Percentiles rank a stretch among this genome's conserved stretches.
Conservation (phyloP, 1,140 invertebrate species). For the Drosophila insularis region DNA sequence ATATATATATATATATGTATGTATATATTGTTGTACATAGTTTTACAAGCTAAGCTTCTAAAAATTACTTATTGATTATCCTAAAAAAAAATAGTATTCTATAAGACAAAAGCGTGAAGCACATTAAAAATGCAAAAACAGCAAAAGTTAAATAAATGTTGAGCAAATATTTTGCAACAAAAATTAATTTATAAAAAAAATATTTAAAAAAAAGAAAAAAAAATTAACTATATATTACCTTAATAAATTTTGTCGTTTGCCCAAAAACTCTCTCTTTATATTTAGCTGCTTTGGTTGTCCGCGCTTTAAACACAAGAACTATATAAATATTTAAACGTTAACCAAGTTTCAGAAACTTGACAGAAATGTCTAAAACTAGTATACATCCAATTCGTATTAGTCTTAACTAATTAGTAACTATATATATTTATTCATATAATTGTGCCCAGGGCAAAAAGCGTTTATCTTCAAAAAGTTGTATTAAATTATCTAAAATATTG, state of each 20-base stretch:
- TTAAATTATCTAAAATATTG: constrained; percentile 41
- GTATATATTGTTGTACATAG: constrained; percentile 35
- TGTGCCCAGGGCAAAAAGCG: constrained; percentile 32
- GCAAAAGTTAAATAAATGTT: constrained; percentile 21
- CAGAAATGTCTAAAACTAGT: background rate
- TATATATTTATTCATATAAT: constrained; percentile 21
- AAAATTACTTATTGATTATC: constrained; percentile 23
- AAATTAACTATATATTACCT: constrained; percentile 30
- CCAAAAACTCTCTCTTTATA: constrained; percentile 6
- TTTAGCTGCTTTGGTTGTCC: constrained; percentile 43
- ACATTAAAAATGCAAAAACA: constrained; percentile 48
- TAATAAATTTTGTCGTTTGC: constrained; percentile 51
- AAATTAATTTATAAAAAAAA: constrained; percentile 22
- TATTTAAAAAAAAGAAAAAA: background rate
- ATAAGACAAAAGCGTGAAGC: constrained; percentile 45
- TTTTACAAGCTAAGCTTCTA: constrained; percentile 67
- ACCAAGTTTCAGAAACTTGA: constrained; percentile 41
- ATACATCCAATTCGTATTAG: constrained; percentile 15
- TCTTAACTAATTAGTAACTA: constrained; percentile 6
- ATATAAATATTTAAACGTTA: constrained; percentile 33
- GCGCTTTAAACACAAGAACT: constrained; percentile 35
- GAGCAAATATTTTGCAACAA: constrained; percentile 45
- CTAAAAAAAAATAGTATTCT: constrained; percentile 41
- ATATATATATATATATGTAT: constrained; percentile 27
- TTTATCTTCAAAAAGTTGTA: constrained; percentile 57